Percentiles rank a stretch among this genome's conserved stretches.
Evolutionary conservation across 1,140 invertebrate genomes (phyloP).

Genomic region (Liolophura sinensis): DNA sequence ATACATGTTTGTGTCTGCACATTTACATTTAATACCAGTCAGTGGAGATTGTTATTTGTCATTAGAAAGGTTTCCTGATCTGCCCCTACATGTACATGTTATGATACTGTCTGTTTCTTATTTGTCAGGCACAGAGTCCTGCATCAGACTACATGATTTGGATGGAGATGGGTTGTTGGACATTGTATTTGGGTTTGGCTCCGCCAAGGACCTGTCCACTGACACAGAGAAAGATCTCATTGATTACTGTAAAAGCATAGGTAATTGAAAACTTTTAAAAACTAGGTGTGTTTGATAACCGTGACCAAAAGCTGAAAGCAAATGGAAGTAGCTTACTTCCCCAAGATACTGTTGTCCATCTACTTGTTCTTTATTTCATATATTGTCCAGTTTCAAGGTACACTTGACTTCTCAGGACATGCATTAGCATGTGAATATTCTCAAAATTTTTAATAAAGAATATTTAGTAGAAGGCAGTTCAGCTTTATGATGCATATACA

Average conservation of each 20-base stretch:
- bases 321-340: too few relatives aligned
- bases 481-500: too few relatives aligned
- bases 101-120: not conserved
- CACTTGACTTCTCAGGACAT: too few relatives aligned
- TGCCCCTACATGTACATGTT: not conserved
- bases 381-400: too few relatives aligned
- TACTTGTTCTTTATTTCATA: too few relatives aligned
- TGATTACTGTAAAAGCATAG: constrained; percentile 10
- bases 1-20: not conserved
- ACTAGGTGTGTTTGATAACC: too few relatives aligned
- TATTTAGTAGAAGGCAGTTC: too few relatives aligned
- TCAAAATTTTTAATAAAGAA: too few relatives aligned
- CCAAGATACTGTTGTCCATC: too few relatives aligned
- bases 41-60: not conserved
- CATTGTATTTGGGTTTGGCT: constrained; percentile 34
- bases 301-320: too few relatives aligned
- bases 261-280: constrained; percentile 12
- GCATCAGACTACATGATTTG: constrained; percentile 41
- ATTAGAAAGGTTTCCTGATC: not conserved
- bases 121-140: constrained; percentile 38
- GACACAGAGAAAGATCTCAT: not conserved
- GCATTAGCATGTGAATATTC: too few relatives aligned
- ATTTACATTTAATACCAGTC: not conserved
- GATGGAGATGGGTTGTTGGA: constrained; percentile 46
- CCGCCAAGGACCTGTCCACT: not conserved